Evolutionary conservation across 2,888 invertebrate genomes (phyloP), one percentile per base, ranked within the genome.

Genomic region (Pseudanteris insignis): DNA sequence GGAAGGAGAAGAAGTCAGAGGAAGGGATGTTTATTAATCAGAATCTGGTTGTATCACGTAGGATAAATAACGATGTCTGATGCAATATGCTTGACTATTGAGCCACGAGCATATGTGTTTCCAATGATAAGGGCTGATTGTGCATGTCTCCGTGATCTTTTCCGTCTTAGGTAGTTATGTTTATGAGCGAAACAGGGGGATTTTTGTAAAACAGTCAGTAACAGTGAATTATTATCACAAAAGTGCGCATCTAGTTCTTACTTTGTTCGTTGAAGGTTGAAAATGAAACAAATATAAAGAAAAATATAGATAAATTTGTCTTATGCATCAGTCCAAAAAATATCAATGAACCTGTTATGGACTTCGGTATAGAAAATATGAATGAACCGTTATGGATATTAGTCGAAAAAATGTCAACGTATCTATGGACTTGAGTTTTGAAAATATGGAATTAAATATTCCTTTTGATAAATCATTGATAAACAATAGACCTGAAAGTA

Each of bases 31-130:
- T 70, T 69, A 66, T 72, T 74, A 74, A 73, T 73, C 73, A 60
- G 66, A 64, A 71, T 70, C 67, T 67, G 60, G 67, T 54, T 65
- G 68, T 67, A 75, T 74, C 73, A 40, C 64, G 32, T 51, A 70
- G 74, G 73, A 77, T 77, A 72, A 75, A 75, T 68, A 75, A 75
- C 73, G 64, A 32, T 63, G 72, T 73, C 77, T 77, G 77, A 77
- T 65, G 77, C 77, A 77, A 77, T 63, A 70, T 46, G 40, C 66
- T 68, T 68, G 44, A 63, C 67, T 74, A 67, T 77, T 77, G 73
- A 76, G 75, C 65, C 70, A 76, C 70, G 69, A 67, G 64, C 66
- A 53, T 69, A 46, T n/a, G n/a, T n/a, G n/a, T n/a, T n/a, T n/a
- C 64, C 58, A 41, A 47, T 50, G 76, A 77, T 76, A 76, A 75